Base-by-base conservation (phyloP, 2,888 invertebrate genomes). In the Eucriotettix oculatus region DNA sequence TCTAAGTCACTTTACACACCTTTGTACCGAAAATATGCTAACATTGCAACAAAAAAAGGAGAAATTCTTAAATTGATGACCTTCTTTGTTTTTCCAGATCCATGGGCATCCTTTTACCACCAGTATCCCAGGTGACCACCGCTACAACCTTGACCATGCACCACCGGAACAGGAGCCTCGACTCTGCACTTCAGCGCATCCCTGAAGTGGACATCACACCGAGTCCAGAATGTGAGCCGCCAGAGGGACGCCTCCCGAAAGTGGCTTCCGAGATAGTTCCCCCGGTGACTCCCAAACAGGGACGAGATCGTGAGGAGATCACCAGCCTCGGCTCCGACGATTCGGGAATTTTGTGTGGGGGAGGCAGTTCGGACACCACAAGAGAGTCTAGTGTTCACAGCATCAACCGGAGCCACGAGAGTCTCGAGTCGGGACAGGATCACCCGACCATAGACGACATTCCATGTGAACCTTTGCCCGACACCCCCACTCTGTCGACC, bases 141-240 rank as follows among this genome's bases (percentile, higher is more conserved):
- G 74, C 74, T 40, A 74, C 76, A 16, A 75, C 75, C 61, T 68
- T 72, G 54, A 76, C 85, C 66, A 82, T 85, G 69, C 89, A 90
- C 73, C 91, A 91, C 75, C 83, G 92, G 68, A 92, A 92, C 78
- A 83, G 92, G 66, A 91, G 91, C 71, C 77, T 92, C 73, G 92
- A 93, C 74, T 92, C 91, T 61, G 92, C 90, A 63, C 79, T 91
- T 65, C 91, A 91, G 73, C 80, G 89, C 73, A 91, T 92, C 71
- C 91, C 91, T 63, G 91, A 91, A 79, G 90, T 86, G 70, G 85
- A 87, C 76, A 78, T 81, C 11, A 81, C 80, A 14, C 81, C 81
- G n/a, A 80, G 79, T 68, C 81, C 82, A 42, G 81, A 82, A 72
- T 79, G 79, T 68, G 80, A 80, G 65, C 69, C 71, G 74, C 65